phyloP scores from a whole-genome alignment of 2,797 vertebrate species.

The Cercopithecus mitis region DNA sequence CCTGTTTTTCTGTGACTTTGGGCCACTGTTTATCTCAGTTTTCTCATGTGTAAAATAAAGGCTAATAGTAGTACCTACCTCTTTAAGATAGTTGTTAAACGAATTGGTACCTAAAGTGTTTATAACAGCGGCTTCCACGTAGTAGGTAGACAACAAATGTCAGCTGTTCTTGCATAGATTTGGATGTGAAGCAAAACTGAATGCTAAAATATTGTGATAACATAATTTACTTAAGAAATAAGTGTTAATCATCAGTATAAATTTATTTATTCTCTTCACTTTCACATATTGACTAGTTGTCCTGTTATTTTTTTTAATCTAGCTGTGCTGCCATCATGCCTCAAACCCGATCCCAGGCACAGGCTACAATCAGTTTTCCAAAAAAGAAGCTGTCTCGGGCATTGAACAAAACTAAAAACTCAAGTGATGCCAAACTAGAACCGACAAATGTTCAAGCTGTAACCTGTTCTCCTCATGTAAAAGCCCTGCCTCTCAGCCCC shows the following conservation, averaged over 20 bases:
- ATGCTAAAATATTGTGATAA: background rate
- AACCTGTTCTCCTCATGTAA: background rate
- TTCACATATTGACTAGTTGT: background rate
- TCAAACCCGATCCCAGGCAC: conserved; percentile 88
- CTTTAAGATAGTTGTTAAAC: background rate
- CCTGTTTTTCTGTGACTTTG: background rate
- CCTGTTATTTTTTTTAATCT: background rate
- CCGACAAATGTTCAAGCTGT: background rate
- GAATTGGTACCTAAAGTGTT: background rate
- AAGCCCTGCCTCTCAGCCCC: conserved; percentile 91
- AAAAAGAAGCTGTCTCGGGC: conserved; percentile 85
- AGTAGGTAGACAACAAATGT: background rate
- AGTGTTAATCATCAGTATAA: background rate
- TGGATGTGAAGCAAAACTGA: background rate
- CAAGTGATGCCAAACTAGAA: background rate
- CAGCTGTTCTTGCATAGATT: background rate
- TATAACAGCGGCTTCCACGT: background rate
- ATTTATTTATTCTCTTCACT: background rate
- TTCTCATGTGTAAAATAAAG: background rate
- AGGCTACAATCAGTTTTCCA: conserved; percentile 90
- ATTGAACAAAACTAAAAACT: conserved; percentile 59
- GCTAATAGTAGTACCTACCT: background rate
- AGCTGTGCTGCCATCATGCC: conserved; percentile 85
- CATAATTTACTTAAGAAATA: background rate
- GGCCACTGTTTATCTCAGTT: background rate